phyloP scores from a whole-genome alignment of 2,113 vertebrate species.

The Motacilla alba region DNA sequence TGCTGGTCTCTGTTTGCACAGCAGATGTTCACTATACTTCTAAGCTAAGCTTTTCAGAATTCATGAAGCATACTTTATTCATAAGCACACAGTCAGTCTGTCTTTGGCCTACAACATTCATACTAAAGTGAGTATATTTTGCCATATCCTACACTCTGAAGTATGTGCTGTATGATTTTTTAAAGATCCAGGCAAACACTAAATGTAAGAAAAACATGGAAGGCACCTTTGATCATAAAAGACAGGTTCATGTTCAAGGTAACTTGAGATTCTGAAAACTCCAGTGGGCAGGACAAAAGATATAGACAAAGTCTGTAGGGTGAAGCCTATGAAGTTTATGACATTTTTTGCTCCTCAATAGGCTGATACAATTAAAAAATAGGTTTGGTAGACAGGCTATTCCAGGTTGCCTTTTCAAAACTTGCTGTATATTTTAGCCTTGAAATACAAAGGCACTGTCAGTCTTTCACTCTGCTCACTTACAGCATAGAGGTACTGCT shows the following conservation, averaged over 20 bases:
- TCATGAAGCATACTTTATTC: background rate
- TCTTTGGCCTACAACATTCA: background rate
- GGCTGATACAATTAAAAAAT: background rate
- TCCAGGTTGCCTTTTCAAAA: background rate
- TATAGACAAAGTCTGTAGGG: background rate
- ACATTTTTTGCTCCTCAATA: background rate
- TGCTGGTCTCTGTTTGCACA: conserved; percentile 2
- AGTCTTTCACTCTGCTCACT: background rate
- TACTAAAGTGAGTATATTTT: background rate
- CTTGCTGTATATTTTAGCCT: background rate
- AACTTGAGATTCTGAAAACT: background rate
- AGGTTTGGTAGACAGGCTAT: background rate
- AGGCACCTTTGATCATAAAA: background rate
- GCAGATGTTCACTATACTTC: conserved; percentile 40
- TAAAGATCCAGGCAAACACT: background rate
- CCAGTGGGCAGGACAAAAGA: background rate
- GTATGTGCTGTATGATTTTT: background rate
- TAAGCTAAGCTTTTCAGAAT: background rate
- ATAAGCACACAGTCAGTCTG: background rate
- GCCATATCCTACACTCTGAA: background rate
- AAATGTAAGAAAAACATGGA: background rate
- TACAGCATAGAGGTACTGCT: background rate
- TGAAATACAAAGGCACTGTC: background rate
- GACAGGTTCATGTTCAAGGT: background rate
- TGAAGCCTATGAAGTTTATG: background rate